Evolutionary conservation across 2,113 vertebrate genomes (phyloP).

Genomic region (Prunella himalayana): DNA sequence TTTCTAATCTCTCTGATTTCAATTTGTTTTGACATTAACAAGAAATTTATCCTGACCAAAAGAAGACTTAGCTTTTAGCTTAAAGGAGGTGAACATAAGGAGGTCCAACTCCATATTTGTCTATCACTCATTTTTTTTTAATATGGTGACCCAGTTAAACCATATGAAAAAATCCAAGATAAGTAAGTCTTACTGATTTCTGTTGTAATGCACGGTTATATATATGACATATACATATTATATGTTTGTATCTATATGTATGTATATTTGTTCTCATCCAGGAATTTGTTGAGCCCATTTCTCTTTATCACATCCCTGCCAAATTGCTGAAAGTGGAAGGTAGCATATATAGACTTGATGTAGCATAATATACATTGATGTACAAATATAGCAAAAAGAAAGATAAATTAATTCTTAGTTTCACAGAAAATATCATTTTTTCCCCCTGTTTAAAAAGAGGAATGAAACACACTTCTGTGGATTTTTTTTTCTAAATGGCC

Average conservation of each 20-base stretch:
- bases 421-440: background rate
- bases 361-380: background rate
- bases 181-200: background rate
- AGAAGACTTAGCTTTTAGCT: background rate
- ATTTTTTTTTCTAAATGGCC: background rate
- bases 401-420: background rate
- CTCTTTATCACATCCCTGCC: background rate
- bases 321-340: background rate
- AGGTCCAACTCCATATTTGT: background rate
- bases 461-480: background rate
- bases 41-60: background rate
- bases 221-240: background rate
- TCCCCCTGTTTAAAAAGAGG: background rate
- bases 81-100: background rate
- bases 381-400: background rate
- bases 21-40: background rate
- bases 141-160: background rate
- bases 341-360: background rate
- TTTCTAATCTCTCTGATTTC: background rate
- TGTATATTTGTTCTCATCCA: background rate
- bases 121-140: background rate
- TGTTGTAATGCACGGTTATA: background rate
- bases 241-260: background rate
- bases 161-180: background rate
- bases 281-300: background rate